A percentile compares a stretch with the other conserved stretches of the same genome.
Evolutionary conservation across 2,113 vertebrate species (phyloP).

Genomic region (Bos taurus): DNA sequence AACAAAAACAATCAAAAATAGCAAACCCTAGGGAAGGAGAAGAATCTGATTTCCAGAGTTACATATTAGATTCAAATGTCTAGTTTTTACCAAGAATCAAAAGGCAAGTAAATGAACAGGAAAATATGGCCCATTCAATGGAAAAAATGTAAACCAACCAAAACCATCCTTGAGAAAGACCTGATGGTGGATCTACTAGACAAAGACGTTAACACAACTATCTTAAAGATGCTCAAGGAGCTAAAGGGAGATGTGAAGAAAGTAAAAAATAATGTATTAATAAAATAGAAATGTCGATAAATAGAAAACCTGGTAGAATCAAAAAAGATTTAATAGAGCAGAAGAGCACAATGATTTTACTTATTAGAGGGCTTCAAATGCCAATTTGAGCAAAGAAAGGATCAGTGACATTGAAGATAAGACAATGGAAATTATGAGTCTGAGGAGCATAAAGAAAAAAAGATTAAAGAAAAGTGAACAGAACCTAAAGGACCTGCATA

Average conservation of each 20-base stretch:
- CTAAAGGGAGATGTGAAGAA: not conserved
- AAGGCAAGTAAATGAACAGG: not conserved
- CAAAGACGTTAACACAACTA: not conserved
- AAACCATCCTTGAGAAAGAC: not conserved
- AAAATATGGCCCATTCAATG: not conserved
- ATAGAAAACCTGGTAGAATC: not conserved
- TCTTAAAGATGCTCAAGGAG: not conserved
- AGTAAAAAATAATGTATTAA: not conserved
- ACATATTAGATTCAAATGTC: not conserved
- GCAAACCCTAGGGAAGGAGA: not conserved
- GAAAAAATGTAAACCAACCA: not conserved
- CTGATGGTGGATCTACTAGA: not conserved
- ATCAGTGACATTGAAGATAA: not conserved
- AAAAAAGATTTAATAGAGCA: not conserved
- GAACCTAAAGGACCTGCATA: not conserved
- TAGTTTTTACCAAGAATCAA: not conserved
- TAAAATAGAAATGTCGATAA: not conserved
- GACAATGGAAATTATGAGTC: not conserved
- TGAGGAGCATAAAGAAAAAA: constrained; percentile 11
- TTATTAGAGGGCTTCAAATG: not conserved
- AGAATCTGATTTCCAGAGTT: not conserved
- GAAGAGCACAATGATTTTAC: not conserved
- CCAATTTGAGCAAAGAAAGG: not conserved
- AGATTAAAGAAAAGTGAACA: not conserved
- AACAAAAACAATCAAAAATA: not conserved